Evolutionary conservation across 2,888 invertebrate species (phyloP).

Genomic region (Heteromyza rotundicornis): DNA sequence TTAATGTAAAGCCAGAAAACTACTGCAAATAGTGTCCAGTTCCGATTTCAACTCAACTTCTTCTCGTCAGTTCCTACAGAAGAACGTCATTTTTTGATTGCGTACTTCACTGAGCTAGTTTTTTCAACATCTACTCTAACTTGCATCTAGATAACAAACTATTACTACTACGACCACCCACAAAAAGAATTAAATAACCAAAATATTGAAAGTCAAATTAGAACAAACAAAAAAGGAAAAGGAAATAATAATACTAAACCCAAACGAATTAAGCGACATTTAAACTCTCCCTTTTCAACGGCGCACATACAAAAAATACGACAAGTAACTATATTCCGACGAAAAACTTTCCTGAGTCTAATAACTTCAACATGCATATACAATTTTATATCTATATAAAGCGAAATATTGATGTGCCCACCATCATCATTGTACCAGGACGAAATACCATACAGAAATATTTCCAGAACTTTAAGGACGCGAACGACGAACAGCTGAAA

Average conservation of each 20-base stretch:
- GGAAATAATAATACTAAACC: not conserved
- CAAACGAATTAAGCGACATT: slow-evolving; percentile 20
- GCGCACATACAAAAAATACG: not conserved
- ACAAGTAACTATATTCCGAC: not conserved
- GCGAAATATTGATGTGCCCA: not conserved
- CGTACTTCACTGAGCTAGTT: too few species aligned
- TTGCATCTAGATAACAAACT: too few species aligned
- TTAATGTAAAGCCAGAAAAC: too few species aligned
- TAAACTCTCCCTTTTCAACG: slow-evolving; percentile 32
- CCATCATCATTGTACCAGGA: not conserved
- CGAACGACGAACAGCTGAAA: slow-evolving; percentile 27
- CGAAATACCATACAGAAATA: not conserved
- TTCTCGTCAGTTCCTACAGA: too few species aligned
- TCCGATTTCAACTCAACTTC: too few species aligned
- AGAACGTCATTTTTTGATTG: too few species aligned
- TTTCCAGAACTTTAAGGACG: slow-evolving; percentile 24
- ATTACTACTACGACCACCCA: too few species aligned
- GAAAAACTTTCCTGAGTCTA: not conserved
- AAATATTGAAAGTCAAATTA: not conserved
- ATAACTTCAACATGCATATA: too few species aligned
- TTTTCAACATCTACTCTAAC: too few species aligned
- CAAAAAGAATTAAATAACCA: not conserved
- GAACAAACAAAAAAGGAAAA: not conserved
- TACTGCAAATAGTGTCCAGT: too few species aligned
- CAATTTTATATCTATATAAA: too few species aligned